Conservation (phyloP, 30 jellyfish, hydroid and myxozoan genomes). For the Hydractinia symbiolongicarpus region DNA sequence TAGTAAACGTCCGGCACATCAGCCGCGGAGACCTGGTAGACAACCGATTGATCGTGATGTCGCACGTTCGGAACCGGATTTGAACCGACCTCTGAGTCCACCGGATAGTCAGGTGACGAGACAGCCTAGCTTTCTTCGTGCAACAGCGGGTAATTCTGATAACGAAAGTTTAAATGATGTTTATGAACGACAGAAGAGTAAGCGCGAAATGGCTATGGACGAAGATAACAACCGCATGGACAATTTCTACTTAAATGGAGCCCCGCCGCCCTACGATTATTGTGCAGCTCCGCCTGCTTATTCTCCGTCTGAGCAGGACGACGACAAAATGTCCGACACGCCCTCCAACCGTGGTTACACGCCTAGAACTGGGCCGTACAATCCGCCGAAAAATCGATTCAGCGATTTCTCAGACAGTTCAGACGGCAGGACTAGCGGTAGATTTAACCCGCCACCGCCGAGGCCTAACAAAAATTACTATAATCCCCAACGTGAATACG, state of each 20-base stretch:
- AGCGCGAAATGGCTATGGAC: conserved; percentile 81
- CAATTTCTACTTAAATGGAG: conserved; percentile 45
- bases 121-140: conserved; percentile 86
- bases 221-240: conserved; percentile 59
- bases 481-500: neutral
- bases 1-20: conserved; percentile 13
- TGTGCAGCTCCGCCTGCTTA: conserved; percentile 90
- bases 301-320: conserved; percentile 53
- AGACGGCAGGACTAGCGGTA: conserved; percentile 2
- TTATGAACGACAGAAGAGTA: conserved; percentile 43
- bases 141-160: conserved; percentile 67
- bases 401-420: conserved; percentile 31
- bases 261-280: conserved; percentile 94
- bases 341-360: conserved; percentile 21
- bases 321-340: neutral
- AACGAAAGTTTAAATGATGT: conserved; percentile 30
- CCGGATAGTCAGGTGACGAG: conserved; percentile 80
- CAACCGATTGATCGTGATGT: conserved; percentile 59
- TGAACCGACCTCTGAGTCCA: conserved; percentile 36
- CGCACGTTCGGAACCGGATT: conserved; percentile 88
- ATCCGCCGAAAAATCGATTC: conserved; percentile 18
- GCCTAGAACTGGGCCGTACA: conserved; percentile 5
- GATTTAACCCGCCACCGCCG: conserved; percentile 3
- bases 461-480: neutral
- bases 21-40: conserved; percentile 67